Conservation (phyloP, 2,797 vertebrate species). For the Thripadectes ignobilis region DNA sequence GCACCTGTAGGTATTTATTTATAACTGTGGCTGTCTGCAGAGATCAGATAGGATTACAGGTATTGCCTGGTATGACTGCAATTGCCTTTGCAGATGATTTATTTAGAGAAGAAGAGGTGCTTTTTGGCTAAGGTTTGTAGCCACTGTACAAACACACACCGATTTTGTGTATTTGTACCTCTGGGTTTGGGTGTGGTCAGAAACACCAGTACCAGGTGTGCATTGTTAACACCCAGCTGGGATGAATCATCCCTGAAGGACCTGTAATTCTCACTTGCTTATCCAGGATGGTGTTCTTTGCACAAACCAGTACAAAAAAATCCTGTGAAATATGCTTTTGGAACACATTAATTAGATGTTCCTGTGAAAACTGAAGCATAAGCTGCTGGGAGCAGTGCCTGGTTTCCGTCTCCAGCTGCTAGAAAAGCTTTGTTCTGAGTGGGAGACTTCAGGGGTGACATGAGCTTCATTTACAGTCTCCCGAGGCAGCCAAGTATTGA, state of each 20-base stretch:
- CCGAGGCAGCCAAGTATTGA: accelerated
- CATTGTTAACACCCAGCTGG: neutral
- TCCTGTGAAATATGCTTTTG: neutral
- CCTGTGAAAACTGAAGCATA: neutral
- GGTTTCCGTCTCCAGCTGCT: neutral
- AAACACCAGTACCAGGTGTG: neutral
- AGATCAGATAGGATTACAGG: neutral
- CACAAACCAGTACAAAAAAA: neutral
- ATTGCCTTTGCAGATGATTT: neutral
- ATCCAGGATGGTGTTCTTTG: neutral
- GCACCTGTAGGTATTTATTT: neutral
- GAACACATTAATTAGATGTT: neutral
- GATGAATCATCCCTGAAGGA: neutral
- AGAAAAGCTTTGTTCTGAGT: neutral
- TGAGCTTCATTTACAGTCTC: accelerated
- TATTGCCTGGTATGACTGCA: neutral
- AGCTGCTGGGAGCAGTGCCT: neutral
- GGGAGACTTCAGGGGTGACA: neutral
- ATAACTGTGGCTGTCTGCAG: neutral
- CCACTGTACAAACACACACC: accelerated
- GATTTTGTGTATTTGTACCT: accelerated
- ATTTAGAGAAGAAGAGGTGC: neutral
- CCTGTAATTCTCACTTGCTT: neutral
- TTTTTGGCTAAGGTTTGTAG: neutral
- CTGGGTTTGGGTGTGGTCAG: neutral